Conservation (phyloP, 2,888 invertebrate species). For the Melipona beecheii region DNA sequence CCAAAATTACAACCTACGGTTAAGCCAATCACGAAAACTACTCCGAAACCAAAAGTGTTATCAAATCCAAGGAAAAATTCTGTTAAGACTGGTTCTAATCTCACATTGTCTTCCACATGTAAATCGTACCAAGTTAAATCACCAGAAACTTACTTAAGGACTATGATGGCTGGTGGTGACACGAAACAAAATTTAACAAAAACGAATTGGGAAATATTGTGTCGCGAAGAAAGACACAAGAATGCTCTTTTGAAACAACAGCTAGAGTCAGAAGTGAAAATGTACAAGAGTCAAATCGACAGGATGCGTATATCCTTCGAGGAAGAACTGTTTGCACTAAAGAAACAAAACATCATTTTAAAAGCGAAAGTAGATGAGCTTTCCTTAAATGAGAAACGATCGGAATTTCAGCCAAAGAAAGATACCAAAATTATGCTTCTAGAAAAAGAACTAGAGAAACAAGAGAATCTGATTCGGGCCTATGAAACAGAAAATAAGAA, state of each 20-base stretch:
- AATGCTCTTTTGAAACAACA: conserved; percentile 77
- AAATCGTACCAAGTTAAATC: conserved; percentile 59
- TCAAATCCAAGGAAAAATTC: conserved; percentile 69
- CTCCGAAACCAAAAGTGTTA: conserved; percentile 62
- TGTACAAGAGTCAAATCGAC: conserved; percentile 79
- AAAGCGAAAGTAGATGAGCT: conserved; percentile 80
- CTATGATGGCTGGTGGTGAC: conserved; percentile 73
- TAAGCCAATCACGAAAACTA: conserved; percentile 66
- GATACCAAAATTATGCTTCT: conserved; percentile 73
- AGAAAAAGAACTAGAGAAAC: conserved; percentile 79
- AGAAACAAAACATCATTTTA: conserved; percentile 80
- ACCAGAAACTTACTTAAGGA: conserved; percentile 57
- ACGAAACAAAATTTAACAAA: conserved; percentile 70
- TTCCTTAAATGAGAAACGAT: conserved; percentile 70
- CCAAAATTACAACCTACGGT: conserved; percentile 66
- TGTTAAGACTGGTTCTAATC: conserved; percentile 61
- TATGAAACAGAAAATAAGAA: conserved; percentile 81
- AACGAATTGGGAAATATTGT: conserved; percentile 77
- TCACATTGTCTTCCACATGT: conserved; percentile 49
- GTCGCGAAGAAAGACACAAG: conserved; percentile 79
- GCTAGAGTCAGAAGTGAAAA: conserved; percentile 78
- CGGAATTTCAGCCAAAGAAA: conserved; percentile 62
- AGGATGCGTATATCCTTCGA: conserved; percentile 79
- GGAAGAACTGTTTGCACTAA: conserved; percentile 79
- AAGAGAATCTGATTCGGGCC: conserved; percentile 78